Percentiles rank a stretch among this genome's conserved stretches.
These are phyloP conservation scores for Nycticorax nycticorax DNA, from an alignment of 2,113 vertebrate species.

Conservation along the genomic window DNA sequence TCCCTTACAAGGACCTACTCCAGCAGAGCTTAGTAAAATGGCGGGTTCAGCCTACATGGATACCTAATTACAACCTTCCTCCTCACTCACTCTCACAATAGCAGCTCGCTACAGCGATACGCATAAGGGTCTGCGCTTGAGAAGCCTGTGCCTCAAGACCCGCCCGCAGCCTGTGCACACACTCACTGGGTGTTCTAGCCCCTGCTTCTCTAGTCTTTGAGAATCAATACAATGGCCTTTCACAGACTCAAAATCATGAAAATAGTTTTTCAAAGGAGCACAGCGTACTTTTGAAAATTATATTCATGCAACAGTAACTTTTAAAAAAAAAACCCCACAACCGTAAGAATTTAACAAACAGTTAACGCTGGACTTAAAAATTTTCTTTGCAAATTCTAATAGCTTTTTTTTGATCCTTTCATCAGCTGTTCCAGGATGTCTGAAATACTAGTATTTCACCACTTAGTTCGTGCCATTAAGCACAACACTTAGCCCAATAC, in stretches of 20 bases:
- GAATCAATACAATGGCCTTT: conserved; percentile 37
- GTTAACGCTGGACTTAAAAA: background rate
- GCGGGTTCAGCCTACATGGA: conserved; percentile 53
- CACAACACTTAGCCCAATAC: background rate
- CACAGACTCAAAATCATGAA: background rate
- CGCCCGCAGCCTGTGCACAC: background rate
- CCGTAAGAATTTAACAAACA: background rate
- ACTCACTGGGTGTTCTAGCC: background rate
- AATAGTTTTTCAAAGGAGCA: background rate
- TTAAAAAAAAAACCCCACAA: background rate
- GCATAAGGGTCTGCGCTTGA: background rate
- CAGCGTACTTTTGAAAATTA: background rate
- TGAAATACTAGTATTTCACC: background rate
- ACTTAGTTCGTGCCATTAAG: background rate
- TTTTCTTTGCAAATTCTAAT: too few relatives aligned
- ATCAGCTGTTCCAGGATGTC: background rate
- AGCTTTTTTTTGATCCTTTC: background rate
- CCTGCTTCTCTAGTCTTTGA: background rate
- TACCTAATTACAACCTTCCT: conserved; percentile 62
- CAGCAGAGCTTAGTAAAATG: conserved; percentile 65
- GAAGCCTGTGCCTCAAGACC: background rate
- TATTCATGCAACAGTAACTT: background rate
- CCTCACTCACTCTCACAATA: conserved; percentile 33
- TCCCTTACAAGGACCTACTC: conserved; percentile 61
- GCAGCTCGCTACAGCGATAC: background rate